These are phyloP conservation scores for Zapus hudsonius DNA, from an alignment of 2,113 vertebrate species.

Conservation along the genomic window DNA sequence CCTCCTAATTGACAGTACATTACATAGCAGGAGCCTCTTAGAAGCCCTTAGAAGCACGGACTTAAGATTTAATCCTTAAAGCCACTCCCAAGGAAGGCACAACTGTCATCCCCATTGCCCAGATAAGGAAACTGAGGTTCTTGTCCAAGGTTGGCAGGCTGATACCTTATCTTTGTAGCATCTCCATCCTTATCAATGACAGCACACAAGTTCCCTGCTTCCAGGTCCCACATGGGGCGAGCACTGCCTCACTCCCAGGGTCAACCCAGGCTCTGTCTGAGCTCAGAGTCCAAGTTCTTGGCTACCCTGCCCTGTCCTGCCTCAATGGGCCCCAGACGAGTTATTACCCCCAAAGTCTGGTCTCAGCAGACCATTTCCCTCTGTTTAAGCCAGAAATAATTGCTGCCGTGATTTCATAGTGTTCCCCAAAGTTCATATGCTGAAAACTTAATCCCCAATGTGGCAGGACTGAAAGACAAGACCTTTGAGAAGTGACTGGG, in stretches of 20 bases:
- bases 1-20: not conserved
- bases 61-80: not conserved
- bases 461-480: not conserved
- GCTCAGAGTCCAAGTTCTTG: not conserved
- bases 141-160: not conserved
- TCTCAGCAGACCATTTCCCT: no score
- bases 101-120: not conserved
- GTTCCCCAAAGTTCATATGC: not conserved
- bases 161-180: not conserved
- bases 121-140: not conserved
- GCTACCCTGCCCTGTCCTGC: not conserved
- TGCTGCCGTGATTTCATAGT: not conserved
- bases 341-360: no score
- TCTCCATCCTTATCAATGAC: not conserved
- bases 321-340: not conserved
- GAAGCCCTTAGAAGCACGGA: not conserved
- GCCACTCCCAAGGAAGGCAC: not conserved
- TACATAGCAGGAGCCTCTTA: rapidly evolving
- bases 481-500: not conserved
- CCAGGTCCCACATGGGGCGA: no score
- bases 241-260: not conserved
- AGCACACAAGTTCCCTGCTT: not conserved
- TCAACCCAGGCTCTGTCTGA: not conserved
- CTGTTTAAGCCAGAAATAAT: not conserved
- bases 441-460: not conserved